Evolutionary conservation across 2,113 vertebrate genomes (phyloP).

Genomic region (Limnothrissa miodon): DNA sequence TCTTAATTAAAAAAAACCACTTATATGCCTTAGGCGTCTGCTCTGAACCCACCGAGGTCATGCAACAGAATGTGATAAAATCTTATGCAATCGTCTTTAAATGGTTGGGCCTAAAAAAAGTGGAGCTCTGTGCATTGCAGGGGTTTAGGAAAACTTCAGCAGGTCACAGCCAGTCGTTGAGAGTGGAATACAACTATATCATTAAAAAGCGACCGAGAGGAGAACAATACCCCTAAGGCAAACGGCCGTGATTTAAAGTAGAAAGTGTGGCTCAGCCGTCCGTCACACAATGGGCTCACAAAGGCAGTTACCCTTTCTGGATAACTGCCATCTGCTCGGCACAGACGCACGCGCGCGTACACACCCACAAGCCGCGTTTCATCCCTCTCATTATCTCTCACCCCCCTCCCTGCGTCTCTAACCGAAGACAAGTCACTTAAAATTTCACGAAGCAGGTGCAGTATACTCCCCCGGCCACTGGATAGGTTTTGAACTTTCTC

Average conservation of each 20-base stretch:
- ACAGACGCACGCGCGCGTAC: conserved; percentile 12
- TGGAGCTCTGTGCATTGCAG: neutral
- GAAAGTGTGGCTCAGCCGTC: conserved; percentile 8
- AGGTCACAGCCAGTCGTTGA: neutral
- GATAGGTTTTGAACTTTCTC: conserved; percentile 10
- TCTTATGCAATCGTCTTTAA: neutral
- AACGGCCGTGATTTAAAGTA: conserved; percentile 15
- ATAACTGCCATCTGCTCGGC: conserved; percentile 17
- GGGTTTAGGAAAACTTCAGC: neutral
- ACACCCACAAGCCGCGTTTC: conserved; percentile 1
- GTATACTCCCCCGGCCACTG: neutral
- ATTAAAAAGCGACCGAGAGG: conserved; percentile 15
- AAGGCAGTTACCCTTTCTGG: conserved; percentile 18
- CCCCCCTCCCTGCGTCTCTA: conserved; percentile 8
- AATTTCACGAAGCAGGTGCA: conserved; percentile 13
- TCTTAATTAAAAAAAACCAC: too few relatives aligned
- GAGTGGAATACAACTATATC: conserved; percentile 7
- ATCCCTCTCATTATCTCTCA: conserved; percentile 11
- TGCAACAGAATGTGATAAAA: neutral
- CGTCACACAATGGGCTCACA: conserved; percentile 2
- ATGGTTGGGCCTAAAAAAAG: neutral
- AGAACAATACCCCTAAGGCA: conserved; percentile 5
- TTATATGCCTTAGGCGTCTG: neutral
- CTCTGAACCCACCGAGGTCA: neutral
- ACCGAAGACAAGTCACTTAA: conserved; percentile 19